A percentile compares a stretch with the other conserved stretches of the same genome.
Evolutionary conservation across 1,140 invertebrate genomes (phyloP).

Genomic region (Heliconius eleuchia): DNA sequence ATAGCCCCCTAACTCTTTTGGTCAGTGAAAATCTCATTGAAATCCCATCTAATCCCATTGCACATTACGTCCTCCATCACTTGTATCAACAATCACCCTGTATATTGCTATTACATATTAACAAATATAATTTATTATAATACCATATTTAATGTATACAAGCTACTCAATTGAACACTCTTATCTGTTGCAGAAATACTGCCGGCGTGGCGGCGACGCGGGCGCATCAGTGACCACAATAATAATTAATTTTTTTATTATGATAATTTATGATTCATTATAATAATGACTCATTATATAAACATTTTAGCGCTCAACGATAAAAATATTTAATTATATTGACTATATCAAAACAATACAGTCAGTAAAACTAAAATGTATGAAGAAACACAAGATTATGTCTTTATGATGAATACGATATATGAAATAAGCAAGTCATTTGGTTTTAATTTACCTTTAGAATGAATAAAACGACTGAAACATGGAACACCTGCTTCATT

Average conservation of each 20-base stretch:
- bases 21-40: too few species aligned
- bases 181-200: constrained; percentile 42
- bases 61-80: too few species aligned
- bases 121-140: not conserved
- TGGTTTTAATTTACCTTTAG: not conserved
- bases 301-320: not conserved
- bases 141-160: not conserved
- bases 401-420: too few species aligned
- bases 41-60: too few species aligned
- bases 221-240: constrained; percentile 37
- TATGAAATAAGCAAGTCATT: not conserved
- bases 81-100: too few species aligned
- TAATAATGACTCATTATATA: constrained; percentile 39
- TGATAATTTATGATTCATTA: constrained; percentile 50
- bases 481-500: not conserved
- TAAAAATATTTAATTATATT: constrained; percentile 16
- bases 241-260: constrained; percentile 43
- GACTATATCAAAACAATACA: constrained; percentile 1
- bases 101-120: too few species aligned
- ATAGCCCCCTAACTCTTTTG: too few species aligned
- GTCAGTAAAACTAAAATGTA: not conserved
- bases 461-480: not conserved
- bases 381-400: too few species aligned
- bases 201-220: constrained; percentile 35
- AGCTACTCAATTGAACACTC: constrained; percentile 31